These are phyloP conservation scores for Empis livida DNA, from an alignment of 2,888 invertebrate genomes.

Conservation along the genomic window DNA sequence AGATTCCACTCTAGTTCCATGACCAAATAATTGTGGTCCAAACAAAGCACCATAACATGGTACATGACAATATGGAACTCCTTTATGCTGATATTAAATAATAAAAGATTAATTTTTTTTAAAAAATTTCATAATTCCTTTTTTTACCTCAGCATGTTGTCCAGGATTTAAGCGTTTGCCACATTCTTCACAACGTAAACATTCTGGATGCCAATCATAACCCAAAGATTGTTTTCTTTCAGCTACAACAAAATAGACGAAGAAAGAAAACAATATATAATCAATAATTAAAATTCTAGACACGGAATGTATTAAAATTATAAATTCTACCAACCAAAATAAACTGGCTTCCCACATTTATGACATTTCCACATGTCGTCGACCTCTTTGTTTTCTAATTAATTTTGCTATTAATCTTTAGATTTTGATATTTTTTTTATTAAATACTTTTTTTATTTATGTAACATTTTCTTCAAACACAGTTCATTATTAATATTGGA, in stretches of 20 bases:
- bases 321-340: slow-evolving; percentile 45
- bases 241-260: slow-evolving; percentile 44
- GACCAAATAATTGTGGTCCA: slow-evolving; percentile 70
- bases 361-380: slow-evolving; percentile 64
- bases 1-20: slow-evolving; percentile 68
- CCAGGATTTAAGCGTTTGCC: slow-evolving; percentile 69
- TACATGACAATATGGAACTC: slow-evolving; percentile 72
- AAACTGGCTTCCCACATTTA: slow-evolving; percentile 69
- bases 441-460: too few relatives aligned
- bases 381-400: too few relatives aligned
- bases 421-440: too few relatives aligned
- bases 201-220: slow-evolving; percentile 77
- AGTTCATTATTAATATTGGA: too few relatives aligned
- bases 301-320: background rate
- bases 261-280: slow-evolving; percentile 8
- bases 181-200: slow-evolving; percentile 70
- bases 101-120: slow-evolving; percentile 1
- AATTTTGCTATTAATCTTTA: too few relatives aligned
- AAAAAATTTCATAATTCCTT: background rate
- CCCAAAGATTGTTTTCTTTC: slow-evolving; percentile 77
- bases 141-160: slow-evolving; percentile 63
- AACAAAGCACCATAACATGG: slow-evolving; percentile 74
- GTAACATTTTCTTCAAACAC: too few relatives aligned
- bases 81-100: slow-evolving; percentile 49
- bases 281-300: slow-evolving; percentile 1